These are phyloP conservation scores for Riptortus pedestris DNA, from an alignment of 1,140 invertebrate species.

Conservation along the genomic window DNA sequence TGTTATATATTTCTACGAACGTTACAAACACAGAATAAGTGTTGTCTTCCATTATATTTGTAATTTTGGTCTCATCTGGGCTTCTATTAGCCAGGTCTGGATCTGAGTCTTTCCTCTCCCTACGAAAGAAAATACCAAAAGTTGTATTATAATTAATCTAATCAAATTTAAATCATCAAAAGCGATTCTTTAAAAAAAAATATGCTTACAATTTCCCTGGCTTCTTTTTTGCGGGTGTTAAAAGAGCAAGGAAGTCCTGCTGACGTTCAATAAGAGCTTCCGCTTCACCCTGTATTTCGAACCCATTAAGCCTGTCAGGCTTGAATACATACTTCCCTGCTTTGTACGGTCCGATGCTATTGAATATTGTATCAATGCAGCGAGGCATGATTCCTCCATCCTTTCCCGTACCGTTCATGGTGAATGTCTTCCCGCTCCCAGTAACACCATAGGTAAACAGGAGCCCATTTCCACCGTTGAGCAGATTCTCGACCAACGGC, in stretches of 20 bases:
- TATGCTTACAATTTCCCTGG: constrained; percentile 10
- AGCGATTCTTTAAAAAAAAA: too few relatives aligned
- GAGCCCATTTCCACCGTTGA: constrained; percentile 74
- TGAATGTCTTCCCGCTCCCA: constrained; percentile 91
- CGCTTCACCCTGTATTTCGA: constrained; percentile 75
- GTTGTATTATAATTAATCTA: too few relatives aligned
- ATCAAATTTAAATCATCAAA: too few relatives aligned
- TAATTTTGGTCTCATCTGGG: constrained; percentile 49
- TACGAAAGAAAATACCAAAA: not conserved
- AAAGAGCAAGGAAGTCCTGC: not conserved
- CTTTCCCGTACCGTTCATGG: constrained; percentile 62
- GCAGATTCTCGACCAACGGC: constrained; percentile 71
- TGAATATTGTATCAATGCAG: constrained; percentile 84
- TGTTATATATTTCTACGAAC: constrained; percentile 97
- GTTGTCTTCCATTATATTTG: constrained; percentile 64
- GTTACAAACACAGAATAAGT: constrained; percentile 87
- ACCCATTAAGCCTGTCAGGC: constrained; percentile 86
- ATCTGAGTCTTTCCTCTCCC: constrained; percentile 34
- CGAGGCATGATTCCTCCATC: constrained; percentile 53
- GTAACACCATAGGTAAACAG: constrained; percentile 95
- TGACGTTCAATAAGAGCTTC: constrained; percentile 72
- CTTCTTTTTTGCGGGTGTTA: not conserved
- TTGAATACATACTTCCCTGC: constrained; percentile 79
- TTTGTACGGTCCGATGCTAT: constrained; percentile 68
- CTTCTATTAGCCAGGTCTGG: constrained; percentile 37